These are phyloP conservation scores for Brachionus rubens DNA, from an alignment of 1,140 invertebrate genomes.

Conservation along the genomic window DNA sequence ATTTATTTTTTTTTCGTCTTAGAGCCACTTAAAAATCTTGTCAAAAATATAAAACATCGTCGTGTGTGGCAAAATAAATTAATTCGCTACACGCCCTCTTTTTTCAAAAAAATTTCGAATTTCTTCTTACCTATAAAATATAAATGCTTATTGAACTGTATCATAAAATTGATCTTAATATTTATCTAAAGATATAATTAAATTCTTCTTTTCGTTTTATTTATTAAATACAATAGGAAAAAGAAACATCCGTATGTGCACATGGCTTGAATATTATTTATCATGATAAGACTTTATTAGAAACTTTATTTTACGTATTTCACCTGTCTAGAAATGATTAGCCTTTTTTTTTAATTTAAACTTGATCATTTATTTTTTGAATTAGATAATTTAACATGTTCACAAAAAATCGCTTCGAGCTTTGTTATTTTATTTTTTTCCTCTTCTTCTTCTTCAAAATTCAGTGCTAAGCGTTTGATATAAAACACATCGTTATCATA, in stretches of 20 bases:
- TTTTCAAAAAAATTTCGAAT: neutral
- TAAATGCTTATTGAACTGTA: conserved; percentile 34
- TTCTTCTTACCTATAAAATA: neutral
- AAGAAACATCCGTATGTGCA: conserved; percentile 39
- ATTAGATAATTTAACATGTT: conserved; percentile 1
- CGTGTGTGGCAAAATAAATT: conserved; percentile 17
- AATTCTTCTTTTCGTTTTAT: conserved; percentile 36
- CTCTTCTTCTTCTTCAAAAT: neutral
- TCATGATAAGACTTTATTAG: conserved; percentile 35
- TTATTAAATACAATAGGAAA: conserved; percentile 23
- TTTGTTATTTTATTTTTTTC: neutral
- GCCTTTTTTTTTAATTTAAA: neutral
- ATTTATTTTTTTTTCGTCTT: neutral
- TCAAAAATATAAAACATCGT: conserved; percentile 17
- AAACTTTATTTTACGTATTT: conserved; percentile 3
- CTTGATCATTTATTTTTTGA: neutral
- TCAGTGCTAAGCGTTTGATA: too few relatives aligned
- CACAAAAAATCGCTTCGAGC: conserved; percentile 2
- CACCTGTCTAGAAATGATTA: conserved; percentile 41
- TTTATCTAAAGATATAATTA: conserved; percentile 30
- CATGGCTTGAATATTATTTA: conserved; percentile 16
- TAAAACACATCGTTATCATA: conserved; percentile 10
- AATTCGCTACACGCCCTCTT: conserved; percentile 8
- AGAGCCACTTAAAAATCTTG: conserved; percentile 19
- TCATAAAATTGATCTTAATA: conserved; percentile 44